phyloP scores from a whole-genome alignment of 2,797 vertebrate species.

The Oryzias dopingdopingensis region DNA sequence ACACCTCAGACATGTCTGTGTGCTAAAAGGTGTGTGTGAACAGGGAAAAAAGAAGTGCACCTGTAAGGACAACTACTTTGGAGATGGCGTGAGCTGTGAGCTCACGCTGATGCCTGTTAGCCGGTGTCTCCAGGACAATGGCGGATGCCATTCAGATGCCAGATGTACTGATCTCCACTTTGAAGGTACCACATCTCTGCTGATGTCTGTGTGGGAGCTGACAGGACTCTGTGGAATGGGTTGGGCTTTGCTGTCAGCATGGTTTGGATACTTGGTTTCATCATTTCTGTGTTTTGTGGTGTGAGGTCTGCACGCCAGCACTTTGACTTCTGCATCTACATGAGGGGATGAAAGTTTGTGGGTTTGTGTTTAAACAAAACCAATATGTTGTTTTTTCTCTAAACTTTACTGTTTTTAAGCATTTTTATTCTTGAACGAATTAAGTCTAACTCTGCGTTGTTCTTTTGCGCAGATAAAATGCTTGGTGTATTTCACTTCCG shows the following conservation, averaged over 20 bases:
- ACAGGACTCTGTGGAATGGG: no score
- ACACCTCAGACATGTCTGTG: neutral
- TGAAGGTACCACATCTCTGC: constrained; percentile 75
- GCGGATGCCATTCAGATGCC: constrained; percentile 84
- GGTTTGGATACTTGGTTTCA: no score
- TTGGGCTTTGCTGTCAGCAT: no score
- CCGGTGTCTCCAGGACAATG: constrained; percentile 89
- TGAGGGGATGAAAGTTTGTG: no score
- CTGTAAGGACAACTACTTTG: constrained; percentile 86
- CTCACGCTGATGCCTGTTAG: constrained; percentile 80
- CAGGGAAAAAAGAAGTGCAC: constrained; percentile 85
- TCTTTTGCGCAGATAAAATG: constrained; percentile 74
- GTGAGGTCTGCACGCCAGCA: no score
- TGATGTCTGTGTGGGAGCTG: neutral
- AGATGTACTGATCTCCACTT: constrained; percentile 87
- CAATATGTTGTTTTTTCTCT: no score
- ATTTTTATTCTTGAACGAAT: no score
- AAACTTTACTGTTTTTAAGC: no score
- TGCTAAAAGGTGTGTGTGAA: constrained; percentile 1
- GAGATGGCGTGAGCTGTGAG: constrained; percentile 85
- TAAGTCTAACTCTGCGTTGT: neutral
- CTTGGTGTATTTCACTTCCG: constrained; percentile 88
- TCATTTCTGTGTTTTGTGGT: no score
- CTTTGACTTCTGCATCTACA: no score
- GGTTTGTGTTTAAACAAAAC: no score